phyloP scores from a whole-genome alignment of 2,888 invertebrate species.

The Plebejus melissa region DNA sequence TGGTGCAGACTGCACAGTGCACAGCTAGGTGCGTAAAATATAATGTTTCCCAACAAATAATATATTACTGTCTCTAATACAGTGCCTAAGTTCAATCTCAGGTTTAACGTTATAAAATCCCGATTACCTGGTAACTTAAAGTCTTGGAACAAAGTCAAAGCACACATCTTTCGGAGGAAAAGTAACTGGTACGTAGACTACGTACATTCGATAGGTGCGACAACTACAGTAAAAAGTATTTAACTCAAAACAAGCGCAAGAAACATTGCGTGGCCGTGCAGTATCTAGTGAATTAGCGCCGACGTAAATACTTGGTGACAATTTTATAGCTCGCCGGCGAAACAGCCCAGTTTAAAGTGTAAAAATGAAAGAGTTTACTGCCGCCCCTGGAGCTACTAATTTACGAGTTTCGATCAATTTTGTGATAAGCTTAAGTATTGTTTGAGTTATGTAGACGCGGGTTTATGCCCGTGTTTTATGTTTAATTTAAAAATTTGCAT shows the following conservation, averaged over 20 bases:
- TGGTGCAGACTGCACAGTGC: background rate
- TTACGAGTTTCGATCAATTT: slow-evolving; percentile 38
- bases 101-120: too few species aligned
- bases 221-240: background rate
- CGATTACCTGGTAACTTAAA: too few species aligned
- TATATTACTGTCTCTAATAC: background rate
- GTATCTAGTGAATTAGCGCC: slow-evolving; percentile 33
- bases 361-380: slow-evolving; percentile 38
- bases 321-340: slow-evolving; percentile 36
- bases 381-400: slow-evolving; percentile 32
- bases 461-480: slow-evolving; percentile 31
- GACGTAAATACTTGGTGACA: slow-evolving; percentile 38
- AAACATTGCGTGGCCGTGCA: slow-evolving; percentile 31
- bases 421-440: slow-evolving; percentile 36
- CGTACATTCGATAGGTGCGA: background rate
- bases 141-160: too few species aligned
- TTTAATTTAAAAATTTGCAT: slow-evolving; percentile 26
- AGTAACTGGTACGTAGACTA: too few species aligned
- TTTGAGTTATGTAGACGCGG: slow-evolving; percentile 28
- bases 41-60: slow-evolving; percentile 4
- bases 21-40: slow-evolving; percentile 20
- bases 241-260: slow-evolving; percentile 27
- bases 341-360: slow-evolving; percentile 36
- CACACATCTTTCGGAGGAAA: too few species aligned
- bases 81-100: background rate